Conservation (phyloP, 2,888 invertebrate genomes). For the Tipula confusa region DNA sequence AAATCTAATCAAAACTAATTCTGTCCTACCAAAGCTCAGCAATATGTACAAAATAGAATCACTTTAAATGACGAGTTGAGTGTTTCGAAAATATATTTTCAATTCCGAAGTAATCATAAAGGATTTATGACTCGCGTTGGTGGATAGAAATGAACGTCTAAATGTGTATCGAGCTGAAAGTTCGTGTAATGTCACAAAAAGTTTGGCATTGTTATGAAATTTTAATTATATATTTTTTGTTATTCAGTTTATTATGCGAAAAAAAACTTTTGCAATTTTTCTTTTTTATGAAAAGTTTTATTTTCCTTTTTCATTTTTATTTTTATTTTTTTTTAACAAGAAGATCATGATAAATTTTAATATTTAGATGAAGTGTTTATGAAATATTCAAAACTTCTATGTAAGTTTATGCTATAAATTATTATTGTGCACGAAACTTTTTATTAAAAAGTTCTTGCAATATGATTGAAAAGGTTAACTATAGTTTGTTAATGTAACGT, state of each 20-base stretch:
- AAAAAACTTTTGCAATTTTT: not conserved
- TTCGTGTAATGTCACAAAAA: not conserved
- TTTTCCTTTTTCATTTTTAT: not conserved
- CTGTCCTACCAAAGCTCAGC: no score
- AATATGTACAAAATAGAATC: not conserved
- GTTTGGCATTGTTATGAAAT: conserved; percentile 17
- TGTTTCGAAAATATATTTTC: not conserved
- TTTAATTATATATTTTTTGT: not conserved
- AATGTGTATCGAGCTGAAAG: not conserved
- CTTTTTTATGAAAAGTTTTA: not conserved
- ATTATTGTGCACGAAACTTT: not conserved
- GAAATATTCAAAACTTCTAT: not conserved
- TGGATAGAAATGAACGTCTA: no score
- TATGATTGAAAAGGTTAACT: not conserved
- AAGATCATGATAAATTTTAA: not conserved
- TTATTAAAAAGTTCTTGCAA: not conserved
- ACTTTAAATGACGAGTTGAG: not conserved
- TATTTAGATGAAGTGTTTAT: conserved; percentile 12
- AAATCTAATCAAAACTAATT: no score
- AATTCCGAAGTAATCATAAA: not conserved
- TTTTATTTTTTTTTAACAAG: no score
- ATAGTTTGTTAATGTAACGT: not conserved
- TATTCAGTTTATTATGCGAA: not conserved
- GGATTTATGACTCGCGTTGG: not conserved
- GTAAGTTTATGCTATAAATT: not conserved